Evolutionary conservation across 2,888 invertebrate species (phyloP), one percentile per base, ranked within the genome.

Genomic region (Hoplodrina blanda): DNA sequence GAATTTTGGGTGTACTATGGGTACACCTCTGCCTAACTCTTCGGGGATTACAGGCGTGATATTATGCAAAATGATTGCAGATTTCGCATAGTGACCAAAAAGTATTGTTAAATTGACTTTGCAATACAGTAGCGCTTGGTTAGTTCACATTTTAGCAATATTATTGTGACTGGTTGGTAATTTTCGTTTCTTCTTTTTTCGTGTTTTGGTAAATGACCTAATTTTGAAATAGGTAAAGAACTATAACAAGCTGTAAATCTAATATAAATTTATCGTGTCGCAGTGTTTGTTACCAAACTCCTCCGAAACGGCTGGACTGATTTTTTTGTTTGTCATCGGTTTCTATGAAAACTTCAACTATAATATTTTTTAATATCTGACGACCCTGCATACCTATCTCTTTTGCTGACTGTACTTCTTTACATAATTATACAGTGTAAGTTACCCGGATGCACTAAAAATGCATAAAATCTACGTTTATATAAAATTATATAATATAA

Each of bases 51-150:
- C 25, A 25, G 25, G 25, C 25, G 25, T 25, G 25, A 25, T 25
- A 41, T 13, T 4, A 13, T 10, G 2, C 11, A 2, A 41, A 17
- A 5, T 17, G 3, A 17, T 46, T 37, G 49, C 11, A 11, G 8
- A 50, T 44, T 65, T 59, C 20, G 13, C 15, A 20, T 17, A 49
- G 2, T 41, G n/a, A 15, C 17, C 19, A 59, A 65, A 57, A 17
- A 17, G 7, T 1, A 54, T 68, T 76, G 77, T 41, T 37, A 60
- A 76, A 69, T 30, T 6, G 20, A 8, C 11, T 37, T 17, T 73
- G 61, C 77, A 69, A 69, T 1, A 0, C n/a, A 19, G 4, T 10
- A 8, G 7, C 33, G n/a, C 25, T 17, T 33, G n/a, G 41, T 4
- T 17, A 30, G 6, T 49, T 57, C 15, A 37, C 49, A 57, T 69